A percentile compares a stretch with the other conserved stretches of the same genome.
Evolutionary conservation across 1,140 invertebrate species (phyloP).

Genomic region (Elymnias hypermnestra): DNA sequence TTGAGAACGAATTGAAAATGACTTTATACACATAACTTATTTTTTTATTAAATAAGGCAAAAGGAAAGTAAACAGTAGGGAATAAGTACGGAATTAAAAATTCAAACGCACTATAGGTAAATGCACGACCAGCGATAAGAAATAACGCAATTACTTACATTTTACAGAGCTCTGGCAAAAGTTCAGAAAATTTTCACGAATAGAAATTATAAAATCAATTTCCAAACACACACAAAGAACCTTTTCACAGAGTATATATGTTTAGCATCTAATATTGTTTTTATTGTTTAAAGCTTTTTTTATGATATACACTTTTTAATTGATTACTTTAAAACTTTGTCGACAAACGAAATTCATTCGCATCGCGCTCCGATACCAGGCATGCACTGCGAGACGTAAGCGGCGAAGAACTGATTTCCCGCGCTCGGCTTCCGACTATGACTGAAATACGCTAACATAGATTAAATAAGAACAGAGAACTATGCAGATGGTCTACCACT

Average conservation of each 20-base stretch:
- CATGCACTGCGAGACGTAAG: conserved; percentile 28
- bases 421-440: conserved; percentile 18
- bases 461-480: conserved; percentile 16
- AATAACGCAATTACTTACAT: conserved; percentile 6
- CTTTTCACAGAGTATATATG: background rate
- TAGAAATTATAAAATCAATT: conserved; percentile 6
- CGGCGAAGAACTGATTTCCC: conserved; percentile 33
- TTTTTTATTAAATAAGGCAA: too few species aligned
- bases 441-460: conserved; percentile 26
- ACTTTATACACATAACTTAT: too few species aligned
- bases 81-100: too few species aligned
- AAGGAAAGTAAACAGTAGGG: too few species aligned
- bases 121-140: background rate
- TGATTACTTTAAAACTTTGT: conserved; percentile 7
- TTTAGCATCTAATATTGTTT: too few species aligned
- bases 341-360: conserved; percentile 15
- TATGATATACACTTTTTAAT: too few species aligned
- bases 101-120: background rate
- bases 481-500: too few species aligned
- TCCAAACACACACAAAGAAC: conserved; percentile 7
- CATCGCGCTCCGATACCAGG: conserved; percentile 10
- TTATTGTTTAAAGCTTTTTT: too few species aligned
- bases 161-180: conserved; percentile 7
- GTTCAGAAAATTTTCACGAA: conserved; percentile 8
- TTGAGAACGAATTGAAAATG: too few species aligned